Conservation (phyloP, 2,888 invertebrate genomes). For the Clivina fossor region DNA sequence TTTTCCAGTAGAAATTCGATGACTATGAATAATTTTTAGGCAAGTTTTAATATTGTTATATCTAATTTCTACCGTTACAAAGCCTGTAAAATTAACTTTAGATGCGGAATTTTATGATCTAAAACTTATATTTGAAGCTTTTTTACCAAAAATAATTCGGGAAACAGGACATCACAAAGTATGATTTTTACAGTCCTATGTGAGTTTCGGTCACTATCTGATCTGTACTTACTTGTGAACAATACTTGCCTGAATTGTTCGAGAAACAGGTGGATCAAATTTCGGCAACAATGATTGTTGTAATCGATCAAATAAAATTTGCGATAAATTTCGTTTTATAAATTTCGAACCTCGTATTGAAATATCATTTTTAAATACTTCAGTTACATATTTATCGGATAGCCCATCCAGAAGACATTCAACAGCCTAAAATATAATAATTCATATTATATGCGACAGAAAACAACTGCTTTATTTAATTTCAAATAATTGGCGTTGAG, state of each 20-base stretch:
- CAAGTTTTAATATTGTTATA: too few species aligned
- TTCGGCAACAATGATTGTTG: conserved; percentile 10
- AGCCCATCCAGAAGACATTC: conserved; percentile 54
- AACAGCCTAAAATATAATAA: conserved; percentile 53
- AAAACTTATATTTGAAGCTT: too few species aligned
- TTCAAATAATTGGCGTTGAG: neutral
- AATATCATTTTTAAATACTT: conserved; percentile 41
- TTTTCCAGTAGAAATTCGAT: too few species aligned
- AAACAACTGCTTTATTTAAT: neutral
- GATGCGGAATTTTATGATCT: too few species aligned
- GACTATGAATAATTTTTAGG: too few species aligned
- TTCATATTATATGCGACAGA: neutral
- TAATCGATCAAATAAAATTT: conserved; percentile 18
- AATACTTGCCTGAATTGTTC: conserved; percentile 13
- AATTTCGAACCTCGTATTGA: conserved; percentile 37
- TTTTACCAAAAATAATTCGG: too few species aligned
- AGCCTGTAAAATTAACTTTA: too few species aligned
- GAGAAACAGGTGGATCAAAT: conserved; percentile 6
- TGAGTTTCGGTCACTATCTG: too few species aligned
- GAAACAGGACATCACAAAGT: neutral
- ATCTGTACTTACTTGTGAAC: conserved; percentile 25
- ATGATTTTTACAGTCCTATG: neutral
- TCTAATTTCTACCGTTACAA: too few species aligned
- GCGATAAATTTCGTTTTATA: conserved; percentile 34
- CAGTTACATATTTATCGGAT: conserved; percentile 41